A percentile compares a stretch with the other conserved stretches of the same genome.
Evolutionary conservation across 2,113 vertebrate species (phyloP).

Genomic region (Phyllostomus hastatus): DNA sequence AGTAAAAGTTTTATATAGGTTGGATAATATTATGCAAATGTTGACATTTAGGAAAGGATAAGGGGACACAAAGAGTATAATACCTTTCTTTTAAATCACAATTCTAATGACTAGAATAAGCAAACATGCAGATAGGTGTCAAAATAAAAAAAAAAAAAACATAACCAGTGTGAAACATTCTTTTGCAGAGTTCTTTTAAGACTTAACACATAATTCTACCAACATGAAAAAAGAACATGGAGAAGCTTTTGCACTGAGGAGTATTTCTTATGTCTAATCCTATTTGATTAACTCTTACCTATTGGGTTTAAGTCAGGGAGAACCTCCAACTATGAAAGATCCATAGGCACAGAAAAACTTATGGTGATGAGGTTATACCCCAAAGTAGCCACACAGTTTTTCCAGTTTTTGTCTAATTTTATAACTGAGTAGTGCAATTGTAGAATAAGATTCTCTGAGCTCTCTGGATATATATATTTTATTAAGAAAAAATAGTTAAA

Average conservation of each 20-base stretch:
- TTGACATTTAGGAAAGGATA: not conserved
- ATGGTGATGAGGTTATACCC: not conserved
- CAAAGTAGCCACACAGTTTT: not conserved
- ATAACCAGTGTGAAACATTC: not conserved
- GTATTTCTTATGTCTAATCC: not conserved
- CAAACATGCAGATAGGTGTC: not conserved
- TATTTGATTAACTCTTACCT: not conserved
- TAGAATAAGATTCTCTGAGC: not conserved
- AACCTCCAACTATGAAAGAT: not conserved
- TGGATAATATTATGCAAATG: not conserved
- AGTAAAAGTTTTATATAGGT: not conserved
- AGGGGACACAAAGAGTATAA: not conserved
- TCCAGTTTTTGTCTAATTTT: not conserved
- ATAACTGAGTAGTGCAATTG: not conserved
- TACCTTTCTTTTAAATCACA: not conserved
- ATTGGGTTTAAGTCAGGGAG: not conserved
- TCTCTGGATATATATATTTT: not conserved
- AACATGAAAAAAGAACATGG: not conserved
- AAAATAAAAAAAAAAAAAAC: not conserved
- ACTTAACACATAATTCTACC: not conserved
- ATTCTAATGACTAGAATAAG: not conserved
- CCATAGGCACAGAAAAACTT: not conserved
- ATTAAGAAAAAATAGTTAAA: not conserved
- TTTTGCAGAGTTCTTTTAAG: constrained; percentile 2
- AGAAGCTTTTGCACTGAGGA: not conserved